Percentiles rank a stretch among this genome's conserved stretches.
Conservation (phyloP, 2,888 invertebrate genomes). For the Plebejus anna region DNA sequence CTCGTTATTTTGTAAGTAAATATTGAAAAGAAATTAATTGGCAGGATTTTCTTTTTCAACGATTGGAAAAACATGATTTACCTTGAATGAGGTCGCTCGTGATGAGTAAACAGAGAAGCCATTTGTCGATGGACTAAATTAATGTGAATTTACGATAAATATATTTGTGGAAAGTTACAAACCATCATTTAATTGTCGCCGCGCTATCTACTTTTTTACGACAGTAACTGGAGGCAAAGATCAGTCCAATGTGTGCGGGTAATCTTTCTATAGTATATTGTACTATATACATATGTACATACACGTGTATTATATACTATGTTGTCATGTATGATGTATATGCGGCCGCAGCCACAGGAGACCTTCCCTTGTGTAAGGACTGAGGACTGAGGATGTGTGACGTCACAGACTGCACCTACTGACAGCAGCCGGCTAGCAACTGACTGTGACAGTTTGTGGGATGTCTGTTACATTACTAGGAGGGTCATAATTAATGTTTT, state of each 20-base stretch:
- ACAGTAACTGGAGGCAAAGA: too few relatives aligned
- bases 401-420: slow-evolving; percentile 19
- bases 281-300: too few relatives aligned
- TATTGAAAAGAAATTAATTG: not conserved
- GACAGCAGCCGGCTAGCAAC: not conserved
- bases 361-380: slow-evolving; percentile 25
- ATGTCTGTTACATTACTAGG: not conserved
- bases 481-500: too few relatives aligned
- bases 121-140: not conserved
- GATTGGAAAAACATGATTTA: not conserved
- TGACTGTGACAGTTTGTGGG: not conserved
- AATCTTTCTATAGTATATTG: too few relatives aligned
- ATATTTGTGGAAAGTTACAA: too few relatives aligned
- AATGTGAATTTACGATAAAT: too few relatives aligned
- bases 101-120: not conserved
- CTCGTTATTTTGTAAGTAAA: not conserved
- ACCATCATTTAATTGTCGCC: too few relatives aligned
- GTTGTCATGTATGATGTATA: not conserved
- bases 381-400: slow-evolving; percentile 1
- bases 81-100: not conserved
- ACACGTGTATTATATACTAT: too few relatives aligned
- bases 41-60: not conserved
- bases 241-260: too few relatives aligned
- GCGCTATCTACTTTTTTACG: too few relatives aligned
- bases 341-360: not conserved